Evolutionary conservation across 2,797 vertebrate species (phyloP).

Genomic region (Liasis olivaceus): DNA sequence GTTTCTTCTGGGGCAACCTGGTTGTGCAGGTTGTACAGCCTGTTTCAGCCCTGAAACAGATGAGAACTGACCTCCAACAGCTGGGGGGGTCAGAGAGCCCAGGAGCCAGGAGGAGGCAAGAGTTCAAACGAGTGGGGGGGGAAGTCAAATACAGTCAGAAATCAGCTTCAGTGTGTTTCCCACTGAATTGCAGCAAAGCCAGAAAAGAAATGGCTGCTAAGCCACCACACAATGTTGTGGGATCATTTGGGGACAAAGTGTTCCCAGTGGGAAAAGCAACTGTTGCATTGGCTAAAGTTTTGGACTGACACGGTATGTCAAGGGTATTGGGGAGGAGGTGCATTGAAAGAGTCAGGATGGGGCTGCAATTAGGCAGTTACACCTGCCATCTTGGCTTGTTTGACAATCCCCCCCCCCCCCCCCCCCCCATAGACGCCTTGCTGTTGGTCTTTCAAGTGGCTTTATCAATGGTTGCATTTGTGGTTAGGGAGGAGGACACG

Average conservation of each 20-base stretch:
- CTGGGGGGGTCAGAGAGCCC: too few species aligned
- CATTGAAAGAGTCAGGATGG: not conserved
- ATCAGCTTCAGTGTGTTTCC: not conserved
- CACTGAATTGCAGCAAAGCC: not conserved
- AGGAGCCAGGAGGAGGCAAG: not conserved
- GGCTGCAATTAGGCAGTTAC: not conserved
- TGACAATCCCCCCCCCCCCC: not conserved
- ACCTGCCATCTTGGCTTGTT: not conserved
- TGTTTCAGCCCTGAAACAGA: not conserved
- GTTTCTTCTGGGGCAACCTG: not conserved
- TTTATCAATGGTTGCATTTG: not conserved
- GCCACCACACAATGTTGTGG: not conserved
- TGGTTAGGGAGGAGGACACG: too few species aligned
- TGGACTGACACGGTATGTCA: not conserved
- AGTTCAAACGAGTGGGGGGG: not conserved
- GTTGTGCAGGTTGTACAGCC: not conserved
- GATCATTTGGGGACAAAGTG: not conserved
- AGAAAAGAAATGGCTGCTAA: not conserved
- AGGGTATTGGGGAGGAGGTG: not conserved
- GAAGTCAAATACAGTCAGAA: not conserved
- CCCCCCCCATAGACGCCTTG: not conserved
- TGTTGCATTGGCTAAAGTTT: not conserved
- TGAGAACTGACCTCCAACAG: not conserved
- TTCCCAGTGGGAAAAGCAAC: not conserved
- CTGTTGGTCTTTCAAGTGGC: not conserved